Conservation (phyloP, 2,888 invertebrate species). For the Limnephilus rhombicus region DNA sequence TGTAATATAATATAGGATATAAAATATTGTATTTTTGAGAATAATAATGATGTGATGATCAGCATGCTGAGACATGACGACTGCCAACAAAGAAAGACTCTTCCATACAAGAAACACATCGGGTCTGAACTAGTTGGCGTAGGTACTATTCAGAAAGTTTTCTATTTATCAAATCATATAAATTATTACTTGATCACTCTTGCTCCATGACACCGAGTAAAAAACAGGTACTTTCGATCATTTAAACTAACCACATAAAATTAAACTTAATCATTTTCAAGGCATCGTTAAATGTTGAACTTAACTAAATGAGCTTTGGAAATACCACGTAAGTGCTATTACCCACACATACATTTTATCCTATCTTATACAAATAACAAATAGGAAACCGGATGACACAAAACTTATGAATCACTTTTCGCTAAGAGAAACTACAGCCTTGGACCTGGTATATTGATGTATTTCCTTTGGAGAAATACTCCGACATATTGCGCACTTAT, state of each 20-base stretch:
- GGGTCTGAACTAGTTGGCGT: neutral
- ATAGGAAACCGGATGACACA: neutral
- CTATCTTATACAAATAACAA: neutral
- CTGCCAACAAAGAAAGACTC: conserved; percentile 31
- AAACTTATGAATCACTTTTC: neutral
- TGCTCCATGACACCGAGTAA: neutral
- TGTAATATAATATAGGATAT: neutral
- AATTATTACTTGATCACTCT: neutral
- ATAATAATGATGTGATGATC: conserved; percentile 20
- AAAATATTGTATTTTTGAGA: conserved; percentile 29
- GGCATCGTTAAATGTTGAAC: neutral
- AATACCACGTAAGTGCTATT: neutral
- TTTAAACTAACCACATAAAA: neutral
- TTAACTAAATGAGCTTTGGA: neutral
- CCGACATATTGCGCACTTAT: neutral
- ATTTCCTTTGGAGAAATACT: neutral
- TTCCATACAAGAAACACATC: conserved; percentile 3
- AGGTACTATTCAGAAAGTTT: neutral
- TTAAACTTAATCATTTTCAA: neutral
- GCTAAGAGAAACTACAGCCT: neutral
- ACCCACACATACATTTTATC: neutral
- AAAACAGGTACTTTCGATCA: neutral
- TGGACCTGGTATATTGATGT: neutral
- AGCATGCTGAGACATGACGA: conserved; percentile 10
- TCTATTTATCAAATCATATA: neutral